A percentile compares a stretch with the other conserved stretches of the same genome.
phyloP scores from a whole-genome alignment of 2,888 invertebrate genomes.

The Agonopterix alstromeriana region DNA sequence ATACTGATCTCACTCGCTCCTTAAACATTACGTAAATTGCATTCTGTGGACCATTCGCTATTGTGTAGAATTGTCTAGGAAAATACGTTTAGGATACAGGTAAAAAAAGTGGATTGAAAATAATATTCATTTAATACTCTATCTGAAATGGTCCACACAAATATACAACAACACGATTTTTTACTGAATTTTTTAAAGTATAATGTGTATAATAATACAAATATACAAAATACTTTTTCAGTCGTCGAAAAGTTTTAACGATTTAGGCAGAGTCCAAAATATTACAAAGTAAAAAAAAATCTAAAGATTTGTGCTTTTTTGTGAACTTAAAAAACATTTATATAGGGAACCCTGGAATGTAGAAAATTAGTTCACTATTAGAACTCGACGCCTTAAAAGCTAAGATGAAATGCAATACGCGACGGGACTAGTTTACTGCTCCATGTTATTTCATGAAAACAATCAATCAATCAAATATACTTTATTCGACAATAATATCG shows the following conservation, averaged over 20 bases:
- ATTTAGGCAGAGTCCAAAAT: slow-evolving; percentile 38
- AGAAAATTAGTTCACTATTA: slow-evolving; percentile 56
- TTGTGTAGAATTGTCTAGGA: slow-evolving; percentile 20
- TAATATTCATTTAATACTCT: not conserved
- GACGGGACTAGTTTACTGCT: slow-evolving; percentile 66
- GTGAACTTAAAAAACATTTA: slow-evolving; percentile 37
- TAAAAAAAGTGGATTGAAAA: not conserved
- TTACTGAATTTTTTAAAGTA: slow-evolving; percentile 24
- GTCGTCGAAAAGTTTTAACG: slow-evolving; percentile 42
- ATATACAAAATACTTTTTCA: slow-evolving; percentile 59
- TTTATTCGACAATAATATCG: too few relatives aligned
- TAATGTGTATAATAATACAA: slow-evolving; percentile 41
- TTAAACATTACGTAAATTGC: slow-evolving; percentile 33
- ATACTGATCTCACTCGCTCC: slow-evolving; percentile 57
- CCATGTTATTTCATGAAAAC: slow-evolving; percentile 49
- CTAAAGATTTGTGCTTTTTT: slow-evolving; percentile 42
- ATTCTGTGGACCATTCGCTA: slow-evolving; percentile 36
- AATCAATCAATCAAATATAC: too few relatives aligned
- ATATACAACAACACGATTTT: slow-evolving; percentile 27
- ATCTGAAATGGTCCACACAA: slow-evolving; percentile 32
- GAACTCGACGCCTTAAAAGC: slow-evolving; percentile 50
- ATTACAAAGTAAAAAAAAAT: slow-evolving; percentile 9
- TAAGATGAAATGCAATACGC: slow-evolving; percentile 64
- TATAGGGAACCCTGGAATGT: slow-evolving; percentile 65
- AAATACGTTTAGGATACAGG: slow-evolving; percentile 9